Percentiles rank a stretch among this genome's conserved stretches.
Conservation (phyloP, 1,140 invertebrate genomes). For the Goniozus legneri region DNA sequence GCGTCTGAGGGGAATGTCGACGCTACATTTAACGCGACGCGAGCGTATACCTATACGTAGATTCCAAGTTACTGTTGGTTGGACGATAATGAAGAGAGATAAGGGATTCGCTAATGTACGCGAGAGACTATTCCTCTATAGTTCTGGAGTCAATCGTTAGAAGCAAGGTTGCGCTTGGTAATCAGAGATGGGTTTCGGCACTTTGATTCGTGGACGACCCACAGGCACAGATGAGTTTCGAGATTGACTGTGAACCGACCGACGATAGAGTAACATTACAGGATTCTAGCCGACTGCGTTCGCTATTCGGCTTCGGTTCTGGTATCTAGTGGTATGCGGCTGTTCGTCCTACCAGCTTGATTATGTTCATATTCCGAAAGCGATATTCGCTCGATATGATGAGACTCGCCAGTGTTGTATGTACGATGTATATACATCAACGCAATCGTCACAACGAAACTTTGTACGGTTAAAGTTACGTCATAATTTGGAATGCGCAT, state of each 20-base stretch:
- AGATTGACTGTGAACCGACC: conserved; percentile 19
- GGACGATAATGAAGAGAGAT: no score
- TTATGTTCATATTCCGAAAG: conserved; percentile 26
- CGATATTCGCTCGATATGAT: conserved; percentile 19
- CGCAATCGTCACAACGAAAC: no score
- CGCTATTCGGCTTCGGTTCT: conserved; percentile 4
- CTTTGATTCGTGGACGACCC: conserved; percentile 25
- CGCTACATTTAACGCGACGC: no score
- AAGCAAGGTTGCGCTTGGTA: conserved; percentile 16
- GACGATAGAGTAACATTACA: conserved; percentile 18
- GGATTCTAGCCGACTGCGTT: conserved; percentile 11
- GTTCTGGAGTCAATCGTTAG: conserved; percentile 20
- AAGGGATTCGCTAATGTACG: no score
- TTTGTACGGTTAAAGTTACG: no score
- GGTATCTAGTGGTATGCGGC: conserved; percentile 1
- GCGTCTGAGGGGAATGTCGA: no score
- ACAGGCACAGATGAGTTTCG: conserved; percentile 11
- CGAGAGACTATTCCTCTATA: conserved; percentile 2
- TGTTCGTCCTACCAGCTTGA: conserved; percentile 28
- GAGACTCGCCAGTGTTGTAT: no score
- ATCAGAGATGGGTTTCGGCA: conserved; percentile 25
- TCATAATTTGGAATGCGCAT: no score
- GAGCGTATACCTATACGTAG: no score
- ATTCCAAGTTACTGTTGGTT: no score
- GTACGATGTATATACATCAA: no score